These are phyloP conservation scores for Octopus sinensis DNA, from an alignment of 1,140 invertebrate species.

Conservation along the genomic window DNA sequence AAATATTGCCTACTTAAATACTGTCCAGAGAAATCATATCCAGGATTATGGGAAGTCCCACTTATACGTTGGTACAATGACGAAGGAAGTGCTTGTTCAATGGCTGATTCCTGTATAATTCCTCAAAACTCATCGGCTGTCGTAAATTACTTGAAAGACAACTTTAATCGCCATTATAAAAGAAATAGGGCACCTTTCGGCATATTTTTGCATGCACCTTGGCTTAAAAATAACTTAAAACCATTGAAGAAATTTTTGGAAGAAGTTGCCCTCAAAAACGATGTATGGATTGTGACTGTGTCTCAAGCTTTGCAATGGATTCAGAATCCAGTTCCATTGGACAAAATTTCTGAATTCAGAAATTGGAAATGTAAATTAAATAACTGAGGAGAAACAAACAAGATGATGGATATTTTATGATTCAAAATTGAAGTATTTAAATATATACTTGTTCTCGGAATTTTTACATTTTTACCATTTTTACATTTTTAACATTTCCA, in stretches of 20 bases:
- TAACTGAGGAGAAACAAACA: no score
- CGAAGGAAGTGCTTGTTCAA: constrained; percentile 88
- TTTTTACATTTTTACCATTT: no score
- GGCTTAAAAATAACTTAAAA: constrained; percentile 77
- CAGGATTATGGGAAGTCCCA: constrained; percentile 39
- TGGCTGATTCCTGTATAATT: constrained; percentile 89
- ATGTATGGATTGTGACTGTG: constrained; percentile 35
- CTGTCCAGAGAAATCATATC: constrained; percentile 34
- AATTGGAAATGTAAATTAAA: constrained; percentile 26
- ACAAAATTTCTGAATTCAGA: constrained; percentile 5
- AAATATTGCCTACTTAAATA: constrained; percentile 30
- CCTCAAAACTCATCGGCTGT: constrained; percentile 22
- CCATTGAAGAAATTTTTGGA: constrained; percentile 78
- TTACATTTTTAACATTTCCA: no score
- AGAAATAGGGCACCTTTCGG: constrained; percentile 90
- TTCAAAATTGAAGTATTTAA: no score
- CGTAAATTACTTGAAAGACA: constrained; percentile 26
- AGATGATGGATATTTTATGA: no score
- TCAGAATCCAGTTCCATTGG: constrained; percentile 57
- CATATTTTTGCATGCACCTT: constrained; percentile 92
- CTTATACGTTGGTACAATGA: constrained; percentile 66
- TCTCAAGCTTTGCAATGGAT: constrained; percentile 39
- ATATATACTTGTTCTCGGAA: no score
- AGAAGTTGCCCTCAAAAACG: constrained; percentile 25
- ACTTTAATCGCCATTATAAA: constrained; percentile 32